These are phyloP conservation scores for Limulus polyphemus DNA, from an alignment of 2,888 invertebrate species.

Conservation along the genomic window DNA sequence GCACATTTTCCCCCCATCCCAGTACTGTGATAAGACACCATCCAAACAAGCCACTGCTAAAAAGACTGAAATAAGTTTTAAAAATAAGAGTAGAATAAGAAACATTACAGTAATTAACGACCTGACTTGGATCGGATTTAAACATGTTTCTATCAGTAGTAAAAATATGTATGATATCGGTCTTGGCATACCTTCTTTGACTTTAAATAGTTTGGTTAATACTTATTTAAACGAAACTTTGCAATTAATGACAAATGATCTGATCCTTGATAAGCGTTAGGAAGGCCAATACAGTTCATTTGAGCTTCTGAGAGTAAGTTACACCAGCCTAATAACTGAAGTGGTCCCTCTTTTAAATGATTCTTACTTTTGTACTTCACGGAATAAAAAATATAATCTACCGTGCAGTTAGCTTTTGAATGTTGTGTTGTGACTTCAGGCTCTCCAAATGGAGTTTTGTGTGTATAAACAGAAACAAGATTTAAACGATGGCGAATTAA, in stretches of 20 bases:
- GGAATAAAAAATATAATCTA: slow-evolving; percentile 79
- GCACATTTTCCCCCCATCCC: no score
- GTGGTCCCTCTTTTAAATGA: slow-evolving; percentile 37
- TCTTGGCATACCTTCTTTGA: no score
- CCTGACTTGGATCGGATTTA: no score
- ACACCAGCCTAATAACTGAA: slow-evolving; percentile 50
- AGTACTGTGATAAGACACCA: no score
- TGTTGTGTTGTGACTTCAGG: slow-evolving; percentile 64
- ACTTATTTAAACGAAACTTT: not conserved
- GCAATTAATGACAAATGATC: slow-evolving; percentile 53
- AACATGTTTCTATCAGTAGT: no score
- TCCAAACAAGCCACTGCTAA: no score
- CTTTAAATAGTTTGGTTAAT: no score
- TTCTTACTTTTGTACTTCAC: slow-evolving; percentile 13
- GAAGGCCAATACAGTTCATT: slow-evolving; percentile 49
- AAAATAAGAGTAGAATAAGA: no score
- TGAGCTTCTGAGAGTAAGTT: slow-evolving; percentile 52
- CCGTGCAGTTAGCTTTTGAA: slow-evolving; percentile 53
- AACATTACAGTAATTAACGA: no score
- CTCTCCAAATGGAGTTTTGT: slow-evolving; percentile 37
- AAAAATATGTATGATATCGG: no score
- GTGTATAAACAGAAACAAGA: slow-evolving; percentile 55
- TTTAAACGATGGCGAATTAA: slow-evolving; percentile 48
- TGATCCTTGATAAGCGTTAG: slow-evolving; percentile 60
- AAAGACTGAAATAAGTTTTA: no score